Conservation (phyloP, 2,888 invertebrate genomes). For the Lydus trimaculatus region DNA sequence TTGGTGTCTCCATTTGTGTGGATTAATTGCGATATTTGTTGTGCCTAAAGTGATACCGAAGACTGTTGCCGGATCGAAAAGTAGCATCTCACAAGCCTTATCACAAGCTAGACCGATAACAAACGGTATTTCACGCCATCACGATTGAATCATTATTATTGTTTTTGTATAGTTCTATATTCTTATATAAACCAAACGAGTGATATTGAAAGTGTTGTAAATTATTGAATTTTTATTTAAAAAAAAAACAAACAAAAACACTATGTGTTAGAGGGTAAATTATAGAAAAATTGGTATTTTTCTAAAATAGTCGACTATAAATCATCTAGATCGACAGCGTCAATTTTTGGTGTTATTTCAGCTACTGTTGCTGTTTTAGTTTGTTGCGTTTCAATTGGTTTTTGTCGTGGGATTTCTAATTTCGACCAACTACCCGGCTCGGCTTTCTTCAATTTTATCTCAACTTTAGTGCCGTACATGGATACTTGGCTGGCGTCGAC, state of each 20-base stretch:
- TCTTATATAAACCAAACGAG: not conserved
- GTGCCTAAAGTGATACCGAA: slow-evolving; percentile 55
- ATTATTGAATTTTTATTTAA: not conserved
- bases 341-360: slow-evolving; percentile 62
- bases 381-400: slow-evolving; percentile 39
- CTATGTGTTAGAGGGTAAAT: too few relatives aligned
- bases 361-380: slow-evolving; percentile 48
- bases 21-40: slow-evolving; percentile 50
- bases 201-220: too few relatives aligned
- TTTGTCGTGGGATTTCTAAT: slow-evolving; percentile 68
- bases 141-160: slow-evolving; percentile 49
- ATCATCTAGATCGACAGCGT: slow-evolving; percentile 79
- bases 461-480: slow-evolving; percentile 90
- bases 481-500: slow-evolving; percentile 74
- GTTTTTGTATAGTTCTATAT: not conserved
- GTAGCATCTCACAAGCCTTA: slow-evolving; percentile 52
- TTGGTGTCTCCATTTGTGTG: slow-evolving; percentile 60
- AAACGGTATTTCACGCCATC: slow-evolving; percentile 51
- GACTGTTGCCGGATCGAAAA: slow-evolving; percentile 44
- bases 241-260: not conserved
- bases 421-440: slow-evolving; percentile 85
- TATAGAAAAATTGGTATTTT: too few relatives aligned
- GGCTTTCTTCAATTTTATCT: slow-evolving; percentile 88
- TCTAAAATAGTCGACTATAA: slow-evolving; percentile 56
- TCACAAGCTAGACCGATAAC: slow-evolving; percentile 55